A percentile compares a stretch with the other conserved stretches of the same genome.
Conservation (phyloP, 2,113 vertebrate species). For the Thomomys bottae region DNA sequence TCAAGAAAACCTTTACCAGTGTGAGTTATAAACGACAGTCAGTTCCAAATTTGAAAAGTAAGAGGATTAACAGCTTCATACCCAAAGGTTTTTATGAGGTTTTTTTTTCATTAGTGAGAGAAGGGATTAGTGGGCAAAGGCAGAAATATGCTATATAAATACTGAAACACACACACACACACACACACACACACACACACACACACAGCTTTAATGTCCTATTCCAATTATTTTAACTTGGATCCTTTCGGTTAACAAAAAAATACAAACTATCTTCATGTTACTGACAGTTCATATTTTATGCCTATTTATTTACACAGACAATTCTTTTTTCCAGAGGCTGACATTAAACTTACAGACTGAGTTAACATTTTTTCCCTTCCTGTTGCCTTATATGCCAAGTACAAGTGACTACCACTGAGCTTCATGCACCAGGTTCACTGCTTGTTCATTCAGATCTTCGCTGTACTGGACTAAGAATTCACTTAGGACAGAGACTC, state of each 20-base stretch:
- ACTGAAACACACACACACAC: neutral
- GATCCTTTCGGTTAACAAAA: neutral
- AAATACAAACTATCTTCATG: neutral
- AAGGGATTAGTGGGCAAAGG: neutral
- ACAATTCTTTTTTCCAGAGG: neutral
- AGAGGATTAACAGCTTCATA: neutral
- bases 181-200: too few relatives aligned
- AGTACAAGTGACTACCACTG: too few relatives aligned
- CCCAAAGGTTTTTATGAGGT: too few relatives aligned
- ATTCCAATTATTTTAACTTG: neutral
- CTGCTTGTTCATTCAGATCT: neutral
- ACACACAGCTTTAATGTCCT: neutral
- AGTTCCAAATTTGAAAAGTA: neutral
- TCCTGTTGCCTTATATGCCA: neutral
- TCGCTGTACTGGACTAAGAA: neutral
- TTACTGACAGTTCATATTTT: neutral
- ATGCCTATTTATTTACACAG: neutral
- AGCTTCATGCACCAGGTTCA: neutral
- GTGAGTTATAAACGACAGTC: neutral
- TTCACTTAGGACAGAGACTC: neutral
- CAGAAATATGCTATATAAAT: neutral
- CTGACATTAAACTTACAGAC: neutral
- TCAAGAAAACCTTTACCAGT: neutral
- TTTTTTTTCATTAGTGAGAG: neutral
- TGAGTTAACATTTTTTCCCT: neutral